Evolutionary conservation across 1,140 invertebrate genomes (phyloP), one percentile per base, ranked within the genome.

Genomic region (Drosophila funebris): DNA sequence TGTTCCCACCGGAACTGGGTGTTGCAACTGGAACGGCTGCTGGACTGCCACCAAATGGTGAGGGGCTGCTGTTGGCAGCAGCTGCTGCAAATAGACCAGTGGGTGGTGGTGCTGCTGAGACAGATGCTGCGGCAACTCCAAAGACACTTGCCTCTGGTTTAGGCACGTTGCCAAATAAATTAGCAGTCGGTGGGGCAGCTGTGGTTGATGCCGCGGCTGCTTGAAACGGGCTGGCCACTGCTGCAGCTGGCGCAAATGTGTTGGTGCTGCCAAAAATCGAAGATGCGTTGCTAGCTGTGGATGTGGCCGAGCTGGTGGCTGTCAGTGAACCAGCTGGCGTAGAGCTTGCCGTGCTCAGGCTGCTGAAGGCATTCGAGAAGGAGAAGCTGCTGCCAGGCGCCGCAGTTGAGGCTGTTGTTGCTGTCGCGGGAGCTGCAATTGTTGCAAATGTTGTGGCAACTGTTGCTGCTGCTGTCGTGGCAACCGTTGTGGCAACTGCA

Each of bases 101-200:
- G 3, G 83, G 78, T 3, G 87, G 73, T 1, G 48, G 9, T 6
- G 46, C 14, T 9, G 73, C 18, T n/a, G n/a, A n/a, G n/a, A n/a
- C n/a, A 6, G 69, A 20, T 1, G 68, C 14, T 16, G 67, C 5
- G 22, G 63, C 8, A 22, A 66, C 4, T 5, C 80, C 89, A 71
- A 91, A 91, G 2, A 87, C 78, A 1, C 76, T 90, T 6, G 58
- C 61, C 44, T 91, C 90, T 4, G 90, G 76, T 39, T 91, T 91
- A 0, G 90, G 81, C 1, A 91, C 74, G 54, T 52, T 82, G 3
- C 84, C 84, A 37, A 91, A 90, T 43, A 77, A 74, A 14, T 77
- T 89, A 1, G 33, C 69, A 7, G 57, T 37, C 3, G 71, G 33
- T 11, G 77, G 11, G 20, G 52, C n/a, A 16, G 61, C 20, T 3